Percentiles rank a stretch among this genome's conserved stretches.
Evolutionary conservation across 2,888 invertebrate genomes (phyloP).

Genomic region (Silvanus unidentatus): DNA sequence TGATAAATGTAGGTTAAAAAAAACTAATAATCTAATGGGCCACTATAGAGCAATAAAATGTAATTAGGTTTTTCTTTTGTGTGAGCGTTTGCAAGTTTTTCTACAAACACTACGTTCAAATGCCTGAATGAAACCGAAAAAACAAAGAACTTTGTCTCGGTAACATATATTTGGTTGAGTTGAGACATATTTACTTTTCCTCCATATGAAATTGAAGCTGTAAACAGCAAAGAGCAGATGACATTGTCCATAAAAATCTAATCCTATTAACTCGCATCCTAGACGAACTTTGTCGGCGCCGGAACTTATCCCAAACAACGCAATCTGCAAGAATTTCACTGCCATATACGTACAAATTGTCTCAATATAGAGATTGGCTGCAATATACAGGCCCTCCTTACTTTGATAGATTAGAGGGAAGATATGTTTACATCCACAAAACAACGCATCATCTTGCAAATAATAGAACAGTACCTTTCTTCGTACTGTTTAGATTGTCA

Average conservation of each 20-base stretch:
- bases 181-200: conserved; percentile 35
- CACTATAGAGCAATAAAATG: no score
- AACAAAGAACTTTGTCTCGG: conserved; percentile 3
- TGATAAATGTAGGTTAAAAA: no score
- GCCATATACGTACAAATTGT: conserved; percentile 20
- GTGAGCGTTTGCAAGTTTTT: no score
- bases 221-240: conserved; percentile 42
- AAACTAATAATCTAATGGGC: no score
- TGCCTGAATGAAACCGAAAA: no score
- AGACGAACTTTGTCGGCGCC: conserved; percentile 39
- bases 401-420: conserved; percentile 35
- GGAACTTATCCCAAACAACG: conserved; percentile 15
- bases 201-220: conserved; percentile 34
- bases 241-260: conserved; percentile 47
- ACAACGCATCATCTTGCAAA: conserved; percentile 3
- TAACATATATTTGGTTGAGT: conserved; percentile 20
- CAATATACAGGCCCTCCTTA: conserved; percentile 28
- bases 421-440: conserved; percentile 29
- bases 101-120: no score
- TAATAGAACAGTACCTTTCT: no score
- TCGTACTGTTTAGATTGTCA: no score
- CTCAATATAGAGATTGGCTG: conserved; percentile 28
- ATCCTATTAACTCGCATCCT: conserved; percentile 43
- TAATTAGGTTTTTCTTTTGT: no score
- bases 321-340: conserved; percentile 25